Base-by-base conservation (phyloP, 2,797 vertebrate genomes). In the Enteromius radiatus region DNA sequence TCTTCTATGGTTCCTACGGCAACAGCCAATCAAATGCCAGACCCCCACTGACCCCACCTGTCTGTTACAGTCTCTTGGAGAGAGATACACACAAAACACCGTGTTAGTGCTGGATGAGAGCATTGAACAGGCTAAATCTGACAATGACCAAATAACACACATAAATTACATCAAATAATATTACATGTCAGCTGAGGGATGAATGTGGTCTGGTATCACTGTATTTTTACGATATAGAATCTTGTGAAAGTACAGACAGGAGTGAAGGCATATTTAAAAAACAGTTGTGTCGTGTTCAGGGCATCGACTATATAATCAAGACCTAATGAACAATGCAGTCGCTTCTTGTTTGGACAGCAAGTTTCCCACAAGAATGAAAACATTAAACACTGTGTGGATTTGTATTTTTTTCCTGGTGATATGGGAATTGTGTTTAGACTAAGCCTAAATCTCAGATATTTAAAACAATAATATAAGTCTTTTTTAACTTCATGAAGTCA, bases 11-110 rank as follows among this genome's bases (percentile, higher is more conserved):
- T 84, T 85, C 84, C 87, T 88, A 84, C 78, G 75, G 81, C 70
- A 86, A 85, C 81, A 84, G 84, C 84, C 81, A 88, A 86, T 86
- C 41, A 84, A 78, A 79, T 64, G 80, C 47, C 64, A 85, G 84
- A 84, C 64, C 65, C 83, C 85, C 83, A 88, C 85, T 84, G 87
- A 86, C 83, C 84, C 85, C 81, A 86, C 83, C 85, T 88, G 85
- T 84, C 70, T 67, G 65, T 49, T 71, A 28, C 23, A 41, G 59
- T 63, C 78, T 68, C 61, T 83, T 84, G 41, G 36, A 82, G 49
- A 69, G 64, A 69, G 64, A 76, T 56, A 8, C 59, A 68, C 61
- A 59, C n/a, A 69, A 41, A 67, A 69, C 36, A 63, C 75, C 28
- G 15, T 11, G 14, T 45, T 77, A 77, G 52, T 19, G 3, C 68